These are phyloP conservation scores for Lordiphosa andalusiaca DNA, from an alignment of 2,888 invertebrate genomes.

Conservation along the genomic window DNA sequence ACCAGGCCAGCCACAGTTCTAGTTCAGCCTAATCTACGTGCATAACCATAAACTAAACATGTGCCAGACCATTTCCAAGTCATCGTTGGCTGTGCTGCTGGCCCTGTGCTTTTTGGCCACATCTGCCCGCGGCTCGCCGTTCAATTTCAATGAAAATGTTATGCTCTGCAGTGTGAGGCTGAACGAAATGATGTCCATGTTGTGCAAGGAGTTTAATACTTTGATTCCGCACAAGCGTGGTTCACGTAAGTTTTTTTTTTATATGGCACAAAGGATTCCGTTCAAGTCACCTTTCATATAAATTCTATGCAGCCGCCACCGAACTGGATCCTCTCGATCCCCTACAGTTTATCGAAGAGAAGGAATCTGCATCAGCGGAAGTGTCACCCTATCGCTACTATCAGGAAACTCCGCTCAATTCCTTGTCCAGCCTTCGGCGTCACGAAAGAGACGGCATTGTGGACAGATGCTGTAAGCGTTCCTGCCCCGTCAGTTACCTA, in stretches of 20 bases:
- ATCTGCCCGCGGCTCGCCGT: constrained; percentile 9
- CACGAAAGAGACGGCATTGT: constrained; percentile 52
- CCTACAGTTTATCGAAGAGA: constrained; percentile 52
- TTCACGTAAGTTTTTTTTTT: constrained; percentile 42
- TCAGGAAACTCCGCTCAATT: constrained; percentile 36
- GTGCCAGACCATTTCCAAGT: constrained; percentile 44
- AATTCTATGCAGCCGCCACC: constrained; percentile 5
- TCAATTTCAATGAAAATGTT: background rate
- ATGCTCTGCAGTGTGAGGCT: constrained; percentile 45
- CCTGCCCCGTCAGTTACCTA: constrained; percentile 27
- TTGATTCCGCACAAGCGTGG: constrained; percentile 40
- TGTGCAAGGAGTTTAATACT: constrained; percentile 42
- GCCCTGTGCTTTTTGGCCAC: constrained; percentile 22
- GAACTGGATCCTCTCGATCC: constrained; percentile 49
- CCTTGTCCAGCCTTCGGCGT: constrained; percentile 46
- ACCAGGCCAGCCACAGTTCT: constrained; percentile 25
- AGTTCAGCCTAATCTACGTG: constrained; percentile 10
- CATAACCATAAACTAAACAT: constrained; percentile 28
- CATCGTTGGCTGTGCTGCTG: constrained; percentile 16
- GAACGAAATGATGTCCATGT: constrained; percentile 30
- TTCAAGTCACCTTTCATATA: too few species aligned
- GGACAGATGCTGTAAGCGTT: constrained; percentile 45
- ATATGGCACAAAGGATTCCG: too few species aligned
- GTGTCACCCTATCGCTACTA: constrained; percentile 39
- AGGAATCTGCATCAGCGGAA: constrained; percentile 34